Conservation (phyloP, 2,797 vertebrate species). For the Ctenopoma multispine region DNA sequence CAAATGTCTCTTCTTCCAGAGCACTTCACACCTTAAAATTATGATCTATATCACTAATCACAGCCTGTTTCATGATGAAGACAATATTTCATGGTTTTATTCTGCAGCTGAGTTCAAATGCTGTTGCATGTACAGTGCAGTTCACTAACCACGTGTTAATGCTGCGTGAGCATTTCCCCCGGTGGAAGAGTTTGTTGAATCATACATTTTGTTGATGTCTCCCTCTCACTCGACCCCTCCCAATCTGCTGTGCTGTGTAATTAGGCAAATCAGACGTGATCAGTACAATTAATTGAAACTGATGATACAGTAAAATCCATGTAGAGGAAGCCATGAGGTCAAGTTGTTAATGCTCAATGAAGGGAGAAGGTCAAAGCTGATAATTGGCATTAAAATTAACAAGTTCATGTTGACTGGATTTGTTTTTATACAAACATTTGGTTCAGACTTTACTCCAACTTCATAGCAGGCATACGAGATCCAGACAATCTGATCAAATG, state of each 20-base stretch:
- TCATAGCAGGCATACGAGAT: background rate
- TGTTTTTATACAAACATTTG: background rate
- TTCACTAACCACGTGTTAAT: slow-evolving; percentile 1
- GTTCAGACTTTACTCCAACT: background rate
- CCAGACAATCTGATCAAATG: background rate
- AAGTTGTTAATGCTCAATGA: slow-evolving; percentile 2
- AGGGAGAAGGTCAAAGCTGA: slow-evolving; percentile 21
- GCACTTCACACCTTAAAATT: slow-evolving; percentile 29
- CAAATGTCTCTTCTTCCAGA: slow-evolving; percentile 11
- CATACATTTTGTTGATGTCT: background rate
- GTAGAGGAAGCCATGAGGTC: slow-evolving; percentile 15
- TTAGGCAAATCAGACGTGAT: slow-evolving; percentile 37
- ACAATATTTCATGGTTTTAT: slow-evolving; percentile 7
- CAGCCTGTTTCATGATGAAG: slow-evolving; percentile 8
- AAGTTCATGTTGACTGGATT: slow-evolving; percentile 4
- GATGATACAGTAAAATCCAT: slow-evolving; percentile 35
- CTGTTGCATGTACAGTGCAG: slow-evolving; percentile 3
- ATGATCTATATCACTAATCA: slow-evolving; percentile 1
- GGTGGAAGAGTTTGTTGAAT: slow-evolving; percentile 20
- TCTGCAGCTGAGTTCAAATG: slow-evolving; percentile 6
- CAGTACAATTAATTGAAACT: slow-evolving; percentile 48
- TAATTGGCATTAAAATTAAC: background rate
- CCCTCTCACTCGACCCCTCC: background rate
- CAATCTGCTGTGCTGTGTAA: slow-evolving; percentile 21
- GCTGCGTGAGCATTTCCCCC: slow-evolving; percentile 9